Evolutionary conservation across 2,113 vertebrate genomes (phyloP).

Genomic region (Onychostoma macrolepis): DNA sequence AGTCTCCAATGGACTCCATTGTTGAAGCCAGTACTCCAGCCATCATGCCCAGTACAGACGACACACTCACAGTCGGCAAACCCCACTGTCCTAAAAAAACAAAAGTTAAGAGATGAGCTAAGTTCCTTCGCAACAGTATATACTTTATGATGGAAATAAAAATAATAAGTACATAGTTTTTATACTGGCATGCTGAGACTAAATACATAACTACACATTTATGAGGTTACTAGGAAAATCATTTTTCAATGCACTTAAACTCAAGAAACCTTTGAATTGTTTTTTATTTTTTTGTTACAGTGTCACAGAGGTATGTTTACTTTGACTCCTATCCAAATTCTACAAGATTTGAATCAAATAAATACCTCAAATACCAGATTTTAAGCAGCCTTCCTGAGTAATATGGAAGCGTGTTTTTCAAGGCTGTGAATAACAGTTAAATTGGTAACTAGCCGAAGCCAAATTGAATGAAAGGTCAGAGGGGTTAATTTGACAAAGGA

Average conservation of each 20-base stretch:
- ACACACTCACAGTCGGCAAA: constrained; percentile 76
- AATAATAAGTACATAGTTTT: not conserved
- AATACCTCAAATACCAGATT: constrained; percentile 1
- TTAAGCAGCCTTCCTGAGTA: not conserved
- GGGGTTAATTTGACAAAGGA: too few species aligned
- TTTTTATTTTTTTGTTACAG: not conserved
- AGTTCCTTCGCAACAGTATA: not conserved
- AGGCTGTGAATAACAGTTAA: not conserved
- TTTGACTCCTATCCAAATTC: not conserved
- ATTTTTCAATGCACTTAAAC: not conserved
- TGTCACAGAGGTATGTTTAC: not conserved
- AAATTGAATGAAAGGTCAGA: not conserved
- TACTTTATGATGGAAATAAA: not conserved
- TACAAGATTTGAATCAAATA: not conserved
- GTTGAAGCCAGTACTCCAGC: constrained; percentile 79
- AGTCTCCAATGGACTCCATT: constrained; percentile 82
- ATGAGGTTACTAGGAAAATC: not conserved
- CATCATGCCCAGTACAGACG: constrained; percentile 80
- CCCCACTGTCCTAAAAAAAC: constrained; percentile 78
- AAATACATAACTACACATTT: not conserved
- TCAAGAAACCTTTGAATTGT: not conserved
- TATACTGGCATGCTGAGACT: not conserved
- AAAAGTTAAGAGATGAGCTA: not conserved
- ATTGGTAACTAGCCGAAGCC: not conserved
- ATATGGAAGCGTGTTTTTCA: not conserved